These are phyloP conservation scores for Gisinianus flammeolus DNA, from an alignment of 2,888 invertebrate genomes.

Conservation along the genomic window DNA sequence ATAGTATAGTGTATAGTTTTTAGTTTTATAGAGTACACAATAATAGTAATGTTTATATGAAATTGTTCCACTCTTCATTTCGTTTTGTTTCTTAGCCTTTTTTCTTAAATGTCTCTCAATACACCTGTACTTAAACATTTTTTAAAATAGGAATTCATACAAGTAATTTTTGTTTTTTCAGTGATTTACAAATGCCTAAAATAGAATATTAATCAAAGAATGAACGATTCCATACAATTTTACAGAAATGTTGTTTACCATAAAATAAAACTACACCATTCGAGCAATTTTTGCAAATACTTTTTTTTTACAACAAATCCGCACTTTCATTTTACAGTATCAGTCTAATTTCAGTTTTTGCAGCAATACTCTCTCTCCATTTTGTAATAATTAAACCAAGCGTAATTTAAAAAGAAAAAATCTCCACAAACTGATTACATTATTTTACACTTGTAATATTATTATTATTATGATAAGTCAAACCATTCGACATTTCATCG, in stretches of 20 bases:
- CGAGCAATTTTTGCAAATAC: conserved; percentile 8
- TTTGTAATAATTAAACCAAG: not conserved
- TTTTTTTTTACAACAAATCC: not conserved
- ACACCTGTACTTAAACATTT: not conserved
- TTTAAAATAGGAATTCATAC: not conserved
- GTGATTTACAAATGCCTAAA: not conserved
- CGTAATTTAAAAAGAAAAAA: not conserved
- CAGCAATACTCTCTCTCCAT: not conserved
- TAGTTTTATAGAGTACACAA: not conserved
- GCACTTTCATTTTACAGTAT: not conserved
- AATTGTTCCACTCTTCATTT: not conserved
- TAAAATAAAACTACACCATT: not conserved
- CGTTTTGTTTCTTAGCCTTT: not conserved
- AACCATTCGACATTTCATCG: not conserved
- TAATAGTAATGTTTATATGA: not conserved
- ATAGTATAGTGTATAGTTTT: not conserved
- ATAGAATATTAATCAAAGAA: not conserved
- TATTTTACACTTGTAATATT: too few relatives aligned
- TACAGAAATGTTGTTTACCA: not conserved
- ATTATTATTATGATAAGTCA: not conserved
- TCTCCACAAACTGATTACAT: too few relatives aligned
- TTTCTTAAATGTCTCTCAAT: not conserved
- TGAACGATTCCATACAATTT: not conserved
- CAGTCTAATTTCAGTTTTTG: conserved; percentile 1
- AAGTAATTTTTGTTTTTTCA: not conserved